Percentiles rank a stretch among this genome's conserved stretches.
These are phyloP conservation scores for Enteromius mattozi DNA, from an alignment of 2,797 vertebrate species.

Conservation along the genomic window DNA sequence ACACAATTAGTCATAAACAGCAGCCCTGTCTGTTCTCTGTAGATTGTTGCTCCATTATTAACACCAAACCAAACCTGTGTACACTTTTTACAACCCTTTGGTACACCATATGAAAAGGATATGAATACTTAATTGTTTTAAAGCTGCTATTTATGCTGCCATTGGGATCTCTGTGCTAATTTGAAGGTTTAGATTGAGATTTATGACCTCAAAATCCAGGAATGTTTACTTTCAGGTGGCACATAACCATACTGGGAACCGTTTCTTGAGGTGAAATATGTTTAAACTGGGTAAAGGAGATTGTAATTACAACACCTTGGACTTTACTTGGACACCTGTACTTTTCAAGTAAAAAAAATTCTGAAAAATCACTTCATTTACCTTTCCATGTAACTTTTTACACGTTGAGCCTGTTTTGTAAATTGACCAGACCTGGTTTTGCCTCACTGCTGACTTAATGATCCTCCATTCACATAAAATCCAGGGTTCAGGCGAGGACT, in stretches of 20 bases:
- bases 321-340: not conserved
- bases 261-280: not conserved
- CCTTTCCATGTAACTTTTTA: conserved; percentile 56
- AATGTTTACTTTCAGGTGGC: conserved; percentile 5
- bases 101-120: not conserved
- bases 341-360: conserved; percentile 13
- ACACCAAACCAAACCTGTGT: not conserved
- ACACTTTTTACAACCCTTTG: not conserved
- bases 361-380: conserved; percentile 49
- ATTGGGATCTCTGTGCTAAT: not conserved
- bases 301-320: not conserved
- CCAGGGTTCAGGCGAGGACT: conserved; percentile 38
- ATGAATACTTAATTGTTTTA: not conserved
- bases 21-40: not conserved
- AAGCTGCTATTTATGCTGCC: not conserved
- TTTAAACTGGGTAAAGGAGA: conserved; percentile 27
- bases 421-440: conserved; percentile 55
- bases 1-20: not conserved
- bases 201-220: not conserved
- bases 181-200: not conserved
- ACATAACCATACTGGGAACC: not conserved
- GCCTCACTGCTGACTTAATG: conserved; percentile 68
- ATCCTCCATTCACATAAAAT: conserved; percentile 61
- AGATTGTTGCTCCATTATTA: not conserved
- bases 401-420: conserved; percentile 57